Conservation (phyloP, 1,140 invertebrate genomes). For the Leptopilina boulardi region DNA sequence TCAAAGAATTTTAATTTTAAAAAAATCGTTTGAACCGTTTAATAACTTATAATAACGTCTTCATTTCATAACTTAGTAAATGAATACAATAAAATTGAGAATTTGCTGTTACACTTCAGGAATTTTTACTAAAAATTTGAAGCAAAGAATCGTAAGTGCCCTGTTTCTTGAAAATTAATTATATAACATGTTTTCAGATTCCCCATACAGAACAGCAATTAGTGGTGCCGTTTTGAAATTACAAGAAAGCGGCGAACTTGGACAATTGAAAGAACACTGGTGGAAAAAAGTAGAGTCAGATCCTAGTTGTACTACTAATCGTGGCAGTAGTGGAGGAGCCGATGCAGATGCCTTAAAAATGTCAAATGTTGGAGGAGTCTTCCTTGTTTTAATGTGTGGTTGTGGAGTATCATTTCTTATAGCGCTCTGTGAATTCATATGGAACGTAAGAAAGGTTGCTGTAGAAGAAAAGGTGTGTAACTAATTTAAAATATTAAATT, state of each 20-base stretch:
- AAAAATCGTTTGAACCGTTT: no score
- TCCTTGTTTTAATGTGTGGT: slow-evolving; percentile 88
- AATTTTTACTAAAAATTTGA: no score
- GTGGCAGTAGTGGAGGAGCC: slow-evolving; percentile 23
- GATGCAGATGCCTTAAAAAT: slow-evolving; percentile 80
- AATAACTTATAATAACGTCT: no score
- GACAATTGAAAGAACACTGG: slow-evolving; percentile 90
- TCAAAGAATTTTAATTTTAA: no score
- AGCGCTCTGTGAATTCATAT: slow-evolving; percentile 86
- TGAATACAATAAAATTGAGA: no score
- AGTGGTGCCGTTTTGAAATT: slow-evolving; percentile 86
- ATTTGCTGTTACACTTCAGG: no score
- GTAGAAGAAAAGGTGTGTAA: slow-evolving; percentile 82
- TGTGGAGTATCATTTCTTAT: slow-evolving; percentile 81
- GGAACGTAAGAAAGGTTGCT: slow-evolving; percentile 87
- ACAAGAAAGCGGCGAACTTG: slow-evolving; percentile 87
- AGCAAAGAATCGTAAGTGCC: no score
- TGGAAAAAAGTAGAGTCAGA: slow-evolving; percentile 82
- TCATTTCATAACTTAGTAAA: no score
- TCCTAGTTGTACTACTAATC: slow-evolving; percentile 56
- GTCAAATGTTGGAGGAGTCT: slow-evolving; percentile 92
- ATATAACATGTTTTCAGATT: slow-evolving; percentile 75
- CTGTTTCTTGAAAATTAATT: no score
- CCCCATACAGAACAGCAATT: slow-evolving; percentile 83
- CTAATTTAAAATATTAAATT: background rate